Conservation (phyloP, 1,140 invertebrate species). For the Cydia amplana region DNA sequence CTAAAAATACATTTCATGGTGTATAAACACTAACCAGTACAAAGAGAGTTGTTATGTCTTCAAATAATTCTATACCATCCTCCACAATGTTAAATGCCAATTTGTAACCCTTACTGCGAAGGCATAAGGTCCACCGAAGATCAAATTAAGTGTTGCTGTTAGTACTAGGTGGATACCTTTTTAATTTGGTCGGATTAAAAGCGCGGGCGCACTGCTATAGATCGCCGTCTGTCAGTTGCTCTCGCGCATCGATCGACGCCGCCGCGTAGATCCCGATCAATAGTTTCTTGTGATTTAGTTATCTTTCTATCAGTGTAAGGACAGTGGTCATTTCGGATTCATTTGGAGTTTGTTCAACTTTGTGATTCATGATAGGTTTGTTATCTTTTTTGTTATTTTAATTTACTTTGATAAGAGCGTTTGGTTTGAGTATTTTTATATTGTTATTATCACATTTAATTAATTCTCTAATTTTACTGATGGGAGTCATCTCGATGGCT, state of each 20-base stretch:
- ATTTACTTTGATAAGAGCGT: conserved; percentile 59
- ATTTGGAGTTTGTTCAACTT: conserved; percentile 30
- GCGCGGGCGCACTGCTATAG: conserved; percentile 66
- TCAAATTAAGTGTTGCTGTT: too few species aligned
- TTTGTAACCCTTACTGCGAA: too few species aligned
- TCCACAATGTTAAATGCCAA: not conserved
- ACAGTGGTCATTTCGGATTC: conserved; percentile 33
- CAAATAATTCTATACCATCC: not conserved
- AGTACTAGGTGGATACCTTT: conserved; percentile 36
- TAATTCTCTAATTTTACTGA: conserved; percentile 35
- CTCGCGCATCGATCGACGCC: conserved; percentile 66
- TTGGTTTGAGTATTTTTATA: conserved; percentile 60
- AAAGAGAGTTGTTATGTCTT: conserved; percentile 36
- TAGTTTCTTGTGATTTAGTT: conserved; percentile 52
- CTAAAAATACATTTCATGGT: conserved; percentile 75
- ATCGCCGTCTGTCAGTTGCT: conserved; percentile 67
- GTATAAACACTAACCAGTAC: conserved; percentile 62
- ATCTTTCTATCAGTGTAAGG: conserved; percentile 35
- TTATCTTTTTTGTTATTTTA: conserved; percentile 38
- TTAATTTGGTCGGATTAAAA: conserved; percentile 51
- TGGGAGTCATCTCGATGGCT: conserved; percentile 6
- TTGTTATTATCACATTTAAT: conserved; percentile 19
- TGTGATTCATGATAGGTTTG: conserved; percentile 35
- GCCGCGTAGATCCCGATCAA: conserved; percentile 47
- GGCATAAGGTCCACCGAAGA: too few species aligned